phyloP scores from a whole-genome alignment of 2,888 invertebrate species.

The Pristionchus entomophagus region DNA sequence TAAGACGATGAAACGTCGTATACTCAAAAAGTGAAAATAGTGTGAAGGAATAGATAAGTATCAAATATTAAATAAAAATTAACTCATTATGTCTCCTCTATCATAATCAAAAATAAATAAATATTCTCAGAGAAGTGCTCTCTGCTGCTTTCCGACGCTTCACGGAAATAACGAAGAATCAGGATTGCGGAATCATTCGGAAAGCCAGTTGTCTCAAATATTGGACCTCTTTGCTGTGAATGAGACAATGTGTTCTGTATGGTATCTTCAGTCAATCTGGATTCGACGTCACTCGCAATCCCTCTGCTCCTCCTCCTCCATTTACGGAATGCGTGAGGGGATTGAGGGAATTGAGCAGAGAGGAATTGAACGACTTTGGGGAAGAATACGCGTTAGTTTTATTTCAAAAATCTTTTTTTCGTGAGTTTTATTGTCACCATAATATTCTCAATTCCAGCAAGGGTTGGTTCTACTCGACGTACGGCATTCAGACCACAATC shows the following conservation, averaged over 20 bases:
- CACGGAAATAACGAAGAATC: neutral
- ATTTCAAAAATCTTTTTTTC: neutral
- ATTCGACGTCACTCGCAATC: slow-evolving; percentile 7
- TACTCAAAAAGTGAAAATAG: neutral
- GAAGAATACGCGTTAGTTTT: slow-evolving; percentile 24
- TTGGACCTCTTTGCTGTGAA: too few species aligned
- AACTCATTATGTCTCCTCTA: neutral
- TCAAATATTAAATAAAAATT: neutral
- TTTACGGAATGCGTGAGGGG: slow-evolving; percentile 26
- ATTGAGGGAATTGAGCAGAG: slow-evolving; percentile 36
- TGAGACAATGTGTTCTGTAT: neutral
- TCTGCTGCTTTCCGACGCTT: neutral
- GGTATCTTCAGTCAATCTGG: neutral
- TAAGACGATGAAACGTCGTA: neutral
- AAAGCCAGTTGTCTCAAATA: too few species aligned
- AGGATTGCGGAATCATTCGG: slow-evolving; percentile 27
- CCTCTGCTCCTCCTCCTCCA: neutral
- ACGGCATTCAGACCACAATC: slow-evolving; percentile 7
- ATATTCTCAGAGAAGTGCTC: neutral
- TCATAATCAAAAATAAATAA: neutral
- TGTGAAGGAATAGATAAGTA: neutral
- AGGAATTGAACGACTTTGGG: slow-evolving; percentile 9
- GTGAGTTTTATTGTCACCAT: neutral
- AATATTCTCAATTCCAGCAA: neutral
- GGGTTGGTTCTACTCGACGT: slow-evolving; percentile 9